These are phyloP conservation scores for Anolis apletophallus DNA, from an alignment of 2,797 vertebrate genomes.

Conservation along the genomic window DNA sequence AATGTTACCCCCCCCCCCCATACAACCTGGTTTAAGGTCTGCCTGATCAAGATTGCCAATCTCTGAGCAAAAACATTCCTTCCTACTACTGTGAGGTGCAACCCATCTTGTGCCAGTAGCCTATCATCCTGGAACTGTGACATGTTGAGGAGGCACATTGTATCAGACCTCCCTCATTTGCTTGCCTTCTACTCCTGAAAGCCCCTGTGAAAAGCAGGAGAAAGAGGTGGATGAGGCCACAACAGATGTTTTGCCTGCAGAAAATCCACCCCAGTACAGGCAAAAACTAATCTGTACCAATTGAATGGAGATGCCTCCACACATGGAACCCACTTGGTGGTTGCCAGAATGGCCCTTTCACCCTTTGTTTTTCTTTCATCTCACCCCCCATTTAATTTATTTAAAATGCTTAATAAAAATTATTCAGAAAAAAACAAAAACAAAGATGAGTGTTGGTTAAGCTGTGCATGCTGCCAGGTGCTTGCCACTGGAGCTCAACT, in stretches of 20 bases:
- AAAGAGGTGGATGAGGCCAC: conserved; percentile 68
- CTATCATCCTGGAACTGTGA: conserved; percentile 74
- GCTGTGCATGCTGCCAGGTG: too few relatives aligned
- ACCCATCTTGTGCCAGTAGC: conserved; percentile 76
- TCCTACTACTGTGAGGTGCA: too few relatives aligned
- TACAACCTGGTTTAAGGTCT: too few relatives aligned
- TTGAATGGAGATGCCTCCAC: conserved; percentile 44
- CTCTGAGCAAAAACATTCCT: too few relatives aligned
- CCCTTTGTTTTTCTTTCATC: conserved; percentile 3
- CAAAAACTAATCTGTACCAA: conserved; percentile 49
- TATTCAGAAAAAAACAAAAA: too few relatives aligned
- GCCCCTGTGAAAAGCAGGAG: conserved; percentile 71
- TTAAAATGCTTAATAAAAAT: too few relatives aligned
- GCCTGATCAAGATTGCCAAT: too few relatives aligned
- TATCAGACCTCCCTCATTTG: conserved; percentile 77
- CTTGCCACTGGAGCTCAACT: too few relatives aligned
- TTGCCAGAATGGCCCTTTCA: conserved; percentile 66
- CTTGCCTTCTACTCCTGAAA: conserved; percentile 85
- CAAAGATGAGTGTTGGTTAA: too few relatives aligned
- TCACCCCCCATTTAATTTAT: too few relatives aligned
- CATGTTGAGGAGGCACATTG: conserved; percentile 73
- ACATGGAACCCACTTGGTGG: conserved; percentile 43
- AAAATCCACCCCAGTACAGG: conserved; percentile 69
- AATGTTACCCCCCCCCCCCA: too few relatives aligned
- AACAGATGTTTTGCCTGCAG: conserved; percentile 68